Percentiles rank a stretch among this genome's conserved stretches.
These are phyloP conservation scores for Malthinus flaveolus DNA, from an alignment of 2,888 invertebrate genomes.

Conservation along the genomic window DNA sequence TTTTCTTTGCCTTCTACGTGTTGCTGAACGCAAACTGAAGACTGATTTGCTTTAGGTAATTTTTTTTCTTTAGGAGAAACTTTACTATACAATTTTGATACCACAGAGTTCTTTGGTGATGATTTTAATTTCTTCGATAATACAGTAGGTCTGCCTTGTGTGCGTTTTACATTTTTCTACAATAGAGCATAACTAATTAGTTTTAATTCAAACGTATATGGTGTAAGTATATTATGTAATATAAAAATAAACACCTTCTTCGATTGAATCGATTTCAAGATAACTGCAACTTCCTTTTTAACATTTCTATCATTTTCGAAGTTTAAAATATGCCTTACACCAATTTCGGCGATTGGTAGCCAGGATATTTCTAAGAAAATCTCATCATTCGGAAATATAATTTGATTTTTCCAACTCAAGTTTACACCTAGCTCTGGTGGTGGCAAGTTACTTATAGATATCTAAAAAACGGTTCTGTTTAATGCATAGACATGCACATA, in stretches of 20 bases:
- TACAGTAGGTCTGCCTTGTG: neutral
- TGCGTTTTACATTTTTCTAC: neutral
- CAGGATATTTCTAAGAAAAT: slow-evolving; percentile 64
- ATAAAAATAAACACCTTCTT: slow-evolving; percentile 38
- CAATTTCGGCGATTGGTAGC: slow-evolving; percentile 63
- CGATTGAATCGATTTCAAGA: slow-evolving; percentile 60
- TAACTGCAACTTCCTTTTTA: slow-evolving; percentile 67
- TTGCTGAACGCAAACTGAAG: neutral
- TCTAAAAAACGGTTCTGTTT: no score
- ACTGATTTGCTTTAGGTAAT: neutral
- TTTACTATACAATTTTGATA: neutral
- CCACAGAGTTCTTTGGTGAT: neutral
- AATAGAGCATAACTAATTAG: neutral
- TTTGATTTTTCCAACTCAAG: slow-evolving; percentile 60
- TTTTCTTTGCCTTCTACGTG: neutral
- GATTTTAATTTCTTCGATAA: slow-evolving; percentile 10
- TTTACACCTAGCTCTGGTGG: slow-evolving; percentile 61
- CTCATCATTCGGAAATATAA: slow-evolving; percentile 60
- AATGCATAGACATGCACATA: slow-evolving; percentile 50
- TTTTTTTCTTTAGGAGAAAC: neutral
- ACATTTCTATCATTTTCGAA: slow-evolving; percentile 66
- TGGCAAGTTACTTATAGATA: slow-evolving; percentile 58
- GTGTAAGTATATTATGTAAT: neutral
- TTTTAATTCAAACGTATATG: neutral
- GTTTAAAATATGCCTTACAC: slow-evolving; percentile 64